Base-by-base conservation (phyloP, 2,888 invertebrate species). In the Nomada ruficornis region DNA sequence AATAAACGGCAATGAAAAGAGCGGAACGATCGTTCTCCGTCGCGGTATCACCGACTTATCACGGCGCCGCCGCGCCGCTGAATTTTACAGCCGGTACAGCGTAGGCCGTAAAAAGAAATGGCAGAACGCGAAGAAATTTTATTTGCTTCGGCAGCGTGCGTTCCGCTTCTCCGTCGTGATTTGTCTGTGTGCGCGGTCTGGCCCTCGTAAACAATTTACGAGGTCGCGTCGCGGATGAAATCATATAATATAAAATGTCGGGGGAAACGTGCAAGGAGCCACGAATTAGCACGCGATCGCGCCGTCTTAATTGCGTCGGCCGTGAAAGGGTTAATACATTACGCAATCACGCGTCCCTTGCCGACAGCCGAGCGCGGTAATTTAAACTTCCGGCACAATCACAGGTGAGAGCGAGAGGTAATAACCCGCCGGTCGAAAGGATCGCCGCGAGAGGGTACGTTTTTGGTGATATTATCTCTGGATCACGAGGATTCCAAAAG, bases 51-150 rank as follows among this genome's bases (percentile, higher is more conserved):
- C 76, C 57, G 80, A 87, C 65, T 86, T 82, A 84, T 80, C 64
- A 50, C 62, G 73, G 77, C 67, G 80, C 74, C 77, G 64, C 69
- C 59, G 54, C 44, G 79, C 67, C 79, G 69, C 60, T 73, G 82
- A 23, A 70, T 74, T 84, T 87, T 87, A 84, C 77, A 86, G 52
- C 71, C 59, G 67, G 11, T 7, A 42, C 29, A 70, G 26, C 55
- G 42, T 73, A 69, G 65, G 60, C 83, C 71, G 74, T 86, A 87
- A 86, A 86, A 78, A 65, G 62, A 60, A 67, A 83, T 57, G 73
- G 55, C 23, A 62, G 67, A 47, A 70, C 55, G 60, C 76, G 44
- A 68, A 77, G 80, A 86, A 86, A 86, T 88, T 87, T 84, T 84
- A 85, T 83, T 82, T 77, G 47, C 42, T 36, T 15, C 44, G 42